Evolutionary conservation across 2,113 vertebrate genomes (phyloP).

Genomic region (Nettapus auritus): DNA sequence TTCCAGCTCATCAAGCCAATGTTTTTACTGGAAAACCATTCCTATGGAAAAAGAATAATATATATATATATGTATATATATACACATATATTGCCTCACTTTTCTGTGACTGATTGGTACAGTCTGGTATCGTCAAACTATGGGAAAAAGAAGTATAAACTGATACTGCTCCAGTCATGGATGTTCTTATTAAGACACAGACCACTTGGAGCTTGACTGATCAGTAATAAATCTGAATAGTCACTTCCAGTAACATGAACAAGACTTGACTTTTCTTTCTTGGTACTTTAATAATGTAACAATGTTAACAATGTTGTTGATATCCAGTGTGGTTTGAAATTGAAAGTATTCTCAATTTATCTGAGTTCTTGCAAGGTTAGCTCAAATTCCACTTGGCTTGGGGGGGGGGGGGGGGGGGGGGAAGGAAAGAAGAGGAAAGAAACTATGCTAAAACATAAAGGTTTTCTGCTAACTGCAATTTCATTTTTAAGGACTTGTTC

Average conservation of each 20-base stretch:
- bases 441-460: not conserved
- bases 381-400: not conserved
- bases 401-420: too few relatives aligned
- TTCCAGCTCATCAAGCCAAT: not conserved
- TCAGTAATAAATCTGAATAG: not conserved
- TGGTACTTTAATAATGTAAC: not conserved
- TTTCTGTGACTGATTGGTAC: not conserved
- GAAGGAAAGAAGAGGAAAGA: not conserved
- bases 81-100: not conserved
- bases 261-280: not conserved
- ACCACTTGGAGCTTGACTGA: not conserved
- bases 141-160: not conserved
- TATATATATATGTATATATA: not conserved
- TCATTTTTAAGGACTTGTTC: not conserved
- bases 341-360: not conserved
- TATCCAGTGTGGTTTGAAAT: not conserved
- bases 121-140: not conserved
- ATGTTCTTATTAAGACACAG: not conserved
- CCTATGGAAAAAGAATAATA: not conserved
- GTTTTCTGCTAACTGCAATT: not conserved
- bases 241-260: not conserved
- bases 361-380: not conserved
- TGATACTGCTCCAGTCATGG: not conserved
- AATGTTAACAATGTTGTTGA: not conserved
- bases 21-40: not conserved